Percentiles rank a stretch among this genome's conserved stretches.
These are phyloP conservation scores for Isichthys henryi DNA, from an alignment of 2,113 vertebrate species.

Conservation along the genomic window DNA sequence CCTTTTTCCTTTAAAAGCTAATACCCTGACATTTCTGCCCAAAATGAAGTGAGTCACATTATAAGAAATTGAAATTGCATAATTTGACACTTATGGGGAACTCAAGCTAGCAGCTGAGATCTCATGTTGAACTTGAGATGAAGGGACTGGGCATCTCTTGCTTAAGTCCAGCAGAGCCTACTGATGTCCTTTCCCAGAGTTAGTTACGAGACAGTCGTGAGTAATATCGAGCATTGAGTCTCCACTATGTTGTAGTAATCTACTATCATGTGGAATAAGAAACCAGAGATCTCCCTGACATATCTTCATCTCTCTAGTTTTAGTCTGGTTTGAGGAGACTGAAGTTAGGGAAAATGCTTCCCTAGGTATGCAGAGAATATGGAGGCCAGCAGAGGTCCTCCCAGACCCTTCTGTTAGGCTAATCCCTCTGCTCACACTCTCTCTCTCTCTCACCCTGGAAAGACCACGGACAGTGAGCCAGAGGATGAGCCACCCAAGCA, in stretches of 20 bases:
- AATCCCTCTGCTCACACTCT: background rate
- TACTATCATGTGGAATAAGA: background rate
- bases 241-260: background rate
- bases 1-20: background rate
- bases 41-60: background rate
- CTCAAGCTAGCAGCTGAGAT: background rate
- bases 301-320: background rate
- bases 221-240: background rate
- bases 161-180: background rate
- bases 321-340: background rate
- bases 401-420: background rate
- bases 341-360: background rate
- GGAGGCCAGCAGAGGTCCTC: background rate
- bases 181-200: background rate
- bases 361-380: background rate
- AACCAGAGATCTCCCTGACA: background rate
- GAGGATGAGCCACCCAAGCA: constrained; percentile 85
- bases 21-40: background rate
- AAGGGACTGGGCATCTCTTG: background rate
- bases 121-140: background rate
- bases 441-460: background rate
- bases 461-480: constrained; percentile 84
- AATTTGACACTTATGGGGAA: background rate
- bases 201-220: background rate
- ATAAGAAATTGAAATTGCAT: background rate